Conservation (phyloP, 2,113 vertebrate genomes). For the Oreochromis niloticus region DNA sequence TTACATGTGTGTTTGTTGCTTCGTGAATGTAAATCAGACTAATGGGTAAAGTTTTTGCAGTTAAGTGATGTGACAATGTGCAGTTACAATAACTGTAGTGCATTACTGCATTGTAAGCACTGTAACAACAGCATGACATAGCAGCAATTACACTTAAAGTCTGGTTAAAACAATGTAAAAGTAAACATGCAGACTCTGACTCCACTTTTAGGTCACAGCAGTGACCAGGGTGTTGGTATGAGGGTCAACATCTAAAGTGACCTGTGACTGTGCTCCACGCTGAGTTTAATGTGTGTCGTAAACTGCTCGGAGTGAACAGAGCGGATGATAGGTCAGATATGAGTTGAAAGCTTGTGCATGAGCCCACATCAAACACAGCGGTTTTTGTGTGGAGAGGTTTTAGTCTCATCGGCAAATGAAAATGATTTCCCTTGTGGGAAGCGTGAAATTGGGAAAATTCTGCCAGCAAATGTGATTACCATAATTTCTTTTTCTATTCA, state of each 20-base stretch:
- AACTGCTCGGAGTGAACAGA: background rate
- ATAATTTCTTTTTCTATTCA: background rate
- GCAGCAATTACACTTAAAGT: background rate
- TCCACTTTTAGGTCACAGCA: background rate
- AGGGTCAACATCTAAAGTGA: background rate
- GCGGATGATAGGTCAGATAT: background rate
- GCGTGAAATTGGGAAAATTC: background rate
- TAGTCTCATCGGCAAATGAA: background rate
- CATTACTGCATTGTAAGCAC: background rate
- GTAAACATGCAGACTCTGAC: background rate
- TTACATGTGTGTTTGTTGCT: background rate
- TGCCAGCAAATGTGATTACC: constrained; percentile 3
- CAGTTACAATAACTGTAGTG: background rate
- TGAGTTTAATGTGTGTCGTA: background rate
- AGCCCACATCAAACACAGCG: background rate
- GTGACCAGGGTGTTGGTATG: background rate
- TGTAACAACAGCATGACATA: background rate
- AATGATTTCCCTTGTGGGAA: constrained; percentile 19
- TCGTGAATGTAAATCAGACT: background rate
- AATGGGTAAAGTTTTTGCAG: rapidly evolving
- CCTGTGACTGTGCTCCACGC: background rate
- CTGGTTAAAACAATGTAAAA: background rate
- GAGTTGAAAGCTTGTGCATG: background rate
- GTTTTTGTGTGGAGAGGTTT: background rate
- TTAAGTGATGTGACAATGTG: background rate